Conservation (phyloP, 2,888 invertebrate species). For the Epinotia demarniana region DNA sequence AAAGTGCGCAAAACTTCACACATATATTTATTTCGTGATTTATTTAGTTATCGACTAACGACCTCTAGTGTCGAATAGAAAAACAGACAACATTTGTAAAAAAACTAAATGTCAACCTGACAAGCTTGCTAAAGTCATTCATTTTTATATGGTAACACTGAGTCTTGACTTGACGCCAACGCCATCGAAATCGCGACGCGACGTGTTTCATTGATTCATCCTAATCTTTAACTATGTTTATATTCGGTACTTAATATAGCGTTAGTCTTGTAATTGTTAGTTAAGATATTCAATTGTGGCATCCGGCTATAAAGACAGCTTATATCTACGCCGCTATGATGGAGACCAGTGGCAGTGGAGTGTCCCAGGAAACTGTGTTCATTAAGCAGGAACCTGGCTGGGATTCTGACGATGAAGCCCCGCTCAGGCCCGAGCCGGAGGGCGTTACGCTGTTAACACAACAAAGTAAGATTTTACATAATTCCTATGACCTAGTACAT, state of each 20-base stretch:
- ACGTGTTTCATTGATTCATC: background rate
- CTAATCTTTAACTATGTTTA: background rate
- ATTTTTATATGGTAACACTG: background rate
- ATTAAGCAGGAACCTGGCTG: background rate
- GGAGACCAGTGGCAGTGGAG: background rate
- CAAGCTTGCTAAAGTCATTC: background rate
- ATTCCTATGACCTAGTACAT: no score
- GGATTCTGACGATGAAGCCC: background rate
- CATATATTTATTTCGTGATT: no score
- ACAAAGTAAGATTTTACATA: background rate
- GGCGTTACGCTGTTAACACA: background rate
- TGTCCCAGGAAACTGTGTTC: background rate
- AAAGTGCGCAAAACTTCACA: no score
- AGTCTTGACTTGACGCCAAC: background rate
- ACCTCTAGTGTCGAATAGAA: no score
- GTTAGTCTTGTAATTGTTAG: background rate
- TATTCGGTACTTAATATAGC: background rate
- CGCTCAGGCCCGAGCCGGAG: background rate
- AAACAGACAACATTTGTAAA: background rate
- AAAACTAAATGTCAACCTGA: slow-evolving; percentile 2
- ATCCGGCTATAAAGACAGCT: background rate
- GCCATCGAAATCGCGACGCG: background rate
- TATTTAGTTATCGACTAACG: no score
- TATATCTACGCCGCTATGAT: background rate
- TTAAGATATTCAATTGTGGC: background rate